Evolutionary conservation across 2,797 vertebrate genomes (phyloP).

Genomic region (Galaxias olidus): DNA sequence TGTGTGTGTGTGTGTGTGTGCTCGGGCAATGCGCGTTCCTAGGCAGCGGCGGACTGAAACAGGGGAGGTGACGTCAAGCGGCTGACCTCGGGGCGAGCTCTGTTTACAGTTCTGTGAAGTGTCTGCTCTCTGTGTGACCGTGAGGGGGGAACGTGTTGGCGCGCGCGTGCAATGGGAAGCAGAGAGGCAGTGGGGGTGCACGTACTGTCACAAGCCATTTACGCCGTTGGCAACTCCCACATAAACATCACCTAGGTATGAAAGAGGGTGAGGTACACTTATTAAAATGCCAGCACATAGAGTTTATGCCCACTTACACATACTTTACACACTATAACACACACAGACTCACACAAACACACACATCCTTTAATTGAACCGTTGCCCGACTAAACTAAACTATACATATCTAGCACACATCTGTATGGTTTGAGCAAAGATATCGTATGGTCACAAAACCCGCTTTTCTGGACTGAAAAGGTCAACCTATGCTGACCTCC

Average conservation of each 20-base stretch:
- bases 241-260: conserved; percentile 28
- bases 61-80: conserved; percentile 64
- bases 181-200: conserved; percentile 30
- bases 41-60: conserved; percentile 57
- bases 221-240: conserved; percentile 30
- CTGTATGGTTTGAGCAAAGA: too few relatives aligned
- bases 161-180: conserved; percentile 45
- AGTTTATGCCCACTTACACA: too few relatives aligned
- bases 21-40: conserved; percentile 39
- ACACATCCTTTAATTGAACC: conserved; percentile 7
- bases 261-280: conserved; percentile 41
- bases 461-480: too few relatives aligned
- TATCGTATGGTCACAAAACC: too few relatives aligned
- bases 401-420: too few relatives aligned
- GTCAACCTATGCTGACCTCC: too few relatives aligned
- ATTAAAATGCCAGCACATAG: background rate
- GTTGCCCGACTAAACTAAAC: too few relatives aligned
- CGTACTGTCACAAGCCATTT: conserved; percentile 38
- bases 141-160: conserved; percentile 40
- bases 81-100: conserved; percentile 56
- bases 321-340: too few relatives aligned
- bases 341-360: conserved; percentile 5
- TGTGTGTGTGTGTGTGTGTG: conserved; percentile 9
- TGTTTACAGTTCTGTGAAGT: conserved; percentile 64
- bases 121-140: conserved; percentile 21